A percentile compares a stretch with the other conserved stretches of the same genome.
These are phyloP conservation scores for Chymomyza amoena DNA, from an alignment of 2,888 invertebrate species.

Conservation along the genomic window DNA sequence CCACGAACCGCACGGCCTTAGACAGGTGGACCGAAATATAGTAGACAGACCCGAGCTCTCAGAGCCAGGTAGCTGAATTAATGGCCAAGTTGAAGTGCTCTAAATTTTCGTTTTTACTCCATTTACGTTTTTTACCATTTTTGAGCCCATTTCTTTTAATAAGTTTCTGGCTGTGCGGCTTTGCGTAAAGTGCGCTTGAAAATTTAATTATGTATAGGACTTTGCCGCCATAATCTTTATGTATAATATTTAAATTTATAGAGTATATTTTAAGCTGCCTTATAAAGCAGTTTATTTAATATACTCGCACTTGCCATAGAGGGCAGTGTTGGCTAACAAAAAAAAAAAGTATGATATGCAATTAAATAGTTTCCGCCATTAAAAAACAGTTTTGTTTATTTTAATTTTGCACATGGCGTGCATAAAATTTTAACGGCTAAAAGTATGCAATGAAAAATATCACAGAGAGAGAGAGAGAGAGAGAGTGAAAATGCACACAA, in stretches of 20 bases:
- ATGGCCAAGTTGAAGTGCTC: slow-evolving; percentile 58
- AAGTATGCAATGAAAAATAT: slow-evolving; percentile 34
- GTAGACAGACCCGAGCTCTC: not conserved
- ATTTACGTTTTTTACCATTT: not conserved
- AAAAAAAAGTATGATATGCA: slow-evolving; percentile 21
- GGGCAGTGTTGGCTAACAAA: not conserved
- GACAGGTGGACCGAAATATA: slow-evolving; percentile 29
- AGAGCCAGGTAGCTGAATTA: slow-evolving; percentile 39
- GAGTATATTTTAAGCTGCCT: slow-evolving; percentile 4
- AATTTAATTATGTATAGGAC: slow-evolving; percentile 53
- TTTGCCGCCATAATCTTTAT: slow-evolving; percentile 14
- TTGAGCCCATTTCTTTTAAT: slow-evolving; percentile 50
- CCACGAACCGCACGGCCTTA: not conserved
- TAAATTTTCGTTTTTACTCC: slow-evolving; percentile 49
- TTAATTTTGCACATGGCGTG: slow-evolving; percentile 16
- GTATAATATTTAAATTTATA: slow-evolving; percentile 8
- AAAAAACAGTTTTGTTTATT: slow-evolving; percentile 29
- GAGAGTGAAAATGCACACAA: slow-evolving; percentile 32
- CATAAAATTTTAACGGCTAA: slow-evolving; percentile 34
- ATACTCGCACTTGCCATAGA: slow-evolving; percentile 24
- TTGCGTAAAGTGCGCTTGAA: slow-evolving; percentile 48
- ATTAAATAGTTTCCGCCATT: slow-evolving; percentile 55
- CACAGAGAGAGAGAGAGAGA: not conserved
- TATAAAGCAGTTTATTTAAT: slow-evolving; percentile 41
- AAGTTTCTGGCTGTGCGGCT: slow-evolving; percentile 47